Base-by-base conservation (phyloP, 2,888 invertebrate genomes). In the Tachina fera region DNA sequence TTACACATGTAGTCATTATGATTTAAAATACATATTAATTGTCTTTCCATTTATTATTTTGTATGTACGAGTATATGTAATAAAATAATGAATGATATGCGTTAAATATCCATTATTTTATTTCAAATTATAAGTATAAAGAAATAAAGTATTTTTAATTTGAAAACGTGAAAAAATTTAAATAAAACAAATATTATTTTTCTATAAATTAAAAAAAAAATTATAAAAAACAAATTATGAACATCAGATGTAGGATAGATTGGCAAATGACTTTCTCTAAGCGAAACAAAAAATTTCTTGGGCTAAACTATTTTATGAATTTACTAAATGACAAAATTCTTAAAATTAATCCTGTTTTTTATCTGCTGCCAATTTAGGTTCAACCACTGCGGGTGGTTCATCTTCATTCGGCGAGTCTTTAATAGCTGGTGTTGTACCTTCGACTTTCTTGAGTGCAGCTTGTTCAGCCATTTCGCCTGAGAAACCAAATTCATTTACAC, bases 401-500 rank as follows among this genome's bases (percentile, higher is more conserved):
- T 60, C 53, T n/a, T 72, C 83, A n/a, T 72, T 60, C 11, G 80
- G 71, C n/a, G 81, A 87, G 65, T 88, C 89, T 58, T 68, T 88
- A 49, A 86, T 8, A 43, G 78, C 83, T 65, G 67, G 74, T 51
- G 80, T 83, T 43, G 87, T 85, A 22, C 67, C 82, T 63, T 87
- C 86, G 9, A 87, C 41, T 84, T 87, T 88, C 51, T 89, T 89
- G 63, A 77, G 88, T 3, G 90, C 88, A 4, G 90, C 90, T 41
- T 91, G 87, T 56, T 91, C 90, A 31, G 88, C 92, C 96, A 97
- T 97, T 92, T 98, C 98, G 56, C 96, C 98, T 58, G 97, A 97
- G 92, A 97, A 98, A n/a, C 99, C 99, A 94, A 98, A 99, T 92
- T 99, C 99, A 93, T 99, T 99, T 76, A 98, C 96, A 87, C 99